These are phyloP conservation scores for Scophthalmus maximus DNA, from an alignment of 2,113 vertebrate genomes.

Conservation along the genomic window DNA sequence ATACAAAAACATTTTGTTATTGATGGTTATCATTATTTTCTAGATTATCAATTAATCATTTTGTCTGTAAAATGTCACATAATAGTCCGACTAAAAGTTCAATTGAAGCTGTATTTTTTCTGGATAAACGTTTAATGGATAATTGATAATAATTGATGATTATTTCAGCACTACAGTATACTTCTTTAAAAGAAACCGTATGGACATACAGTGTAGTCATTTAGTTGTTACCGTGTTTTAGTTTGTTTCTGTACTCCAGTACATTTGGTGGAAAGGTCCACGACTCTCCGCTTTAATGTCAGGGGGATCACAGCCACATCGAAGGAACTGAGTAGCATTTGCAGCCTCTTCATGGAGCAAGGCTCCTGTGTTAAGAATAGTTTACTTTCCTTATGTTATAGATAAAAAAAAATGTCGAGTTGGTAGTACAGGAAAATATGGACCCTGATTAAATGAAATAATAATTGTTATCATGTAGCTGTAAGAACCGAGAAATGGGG, in stretches of 20 bases:
- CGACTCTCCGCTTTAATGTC: not conserved
- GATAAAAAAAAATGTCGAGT: not conserved
- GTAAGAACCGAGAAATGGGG: not conserved
- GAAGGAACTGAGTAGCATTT: slow-evolving; percentile 3
- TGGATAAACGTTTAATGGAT: too few relatives aligned
- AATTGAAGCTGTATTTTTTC: too few relatives aligned
- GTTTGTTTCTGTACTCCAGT: not conserved
- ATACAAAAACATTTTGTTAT: too few relatives aligned
- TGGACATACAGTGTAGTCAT: not conserved
- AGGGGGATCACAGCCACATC: not conserved
- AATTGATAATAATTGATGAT: too few relatives aligned
- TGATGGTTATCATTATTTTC: not conserved
- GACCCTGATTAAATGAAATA: not conserved
- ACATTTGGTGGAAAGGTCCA: slow-evolving; percentile 8
- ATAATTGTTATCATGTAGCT: not conserved
- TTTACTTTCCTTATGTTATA: not conserved
- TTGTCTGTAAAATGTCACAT: too few relatives aligned
- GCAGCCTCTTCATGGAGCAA: not conserved
- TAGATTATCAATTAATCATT: not conserved
- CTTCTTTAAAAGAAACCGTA: too few relatives aligned
- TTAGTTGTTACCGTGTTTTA: too few relatives aligned
- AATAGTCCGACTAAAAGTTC: too few relatives aligned
- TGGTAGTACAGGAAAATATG: not conserved
- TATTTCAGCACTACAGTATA: too few relatives aligned
- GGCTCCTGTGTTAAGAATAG: not conserved